Conservation (phyloP, 2,113 vertebrate genomes). For the Sebastes schlegelii region DNA sequence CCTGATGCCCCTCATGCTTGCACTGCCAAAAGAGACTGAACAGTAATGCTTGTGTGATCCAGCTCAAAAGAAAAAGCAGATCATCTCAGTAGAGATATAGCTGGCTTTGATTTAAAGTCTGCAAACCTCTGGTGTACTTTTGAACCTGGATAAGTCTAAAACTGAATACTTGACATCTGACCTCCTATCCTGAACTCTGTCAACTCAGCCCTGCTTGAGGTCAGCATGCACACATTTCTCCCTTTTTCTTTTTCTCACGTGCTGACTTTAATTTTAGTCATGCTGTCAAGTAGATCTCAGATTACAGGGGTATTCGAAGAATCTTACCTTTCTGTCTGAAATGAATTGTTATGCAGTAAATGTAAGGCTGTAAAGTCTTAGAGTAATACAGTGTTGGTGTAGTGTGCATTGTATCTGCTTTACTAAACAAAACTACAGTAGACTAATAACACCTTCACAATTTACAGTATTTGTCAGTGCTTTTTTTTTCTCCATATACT, state of each 20-base stretch:
- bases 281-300: neutral
- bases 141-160: constrained; percentile 15
- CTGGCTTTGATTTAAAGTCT: constrained; percentile 27
- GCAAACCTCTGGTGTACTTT: constrained; percentile 23
- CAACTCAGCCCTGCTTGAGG: constrained; percentile 33
- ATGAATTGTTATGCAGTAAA: neutral
- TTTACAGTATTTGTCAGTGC: neutral
- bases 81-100: neutral
- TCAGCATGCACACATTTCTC: neutral
- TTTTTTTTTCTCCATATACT: neutral
- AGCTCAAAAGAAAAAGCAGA: constrained; percentile 15
- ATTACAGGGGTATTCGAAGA: neutral
- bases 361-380: neutral
- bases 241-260: neutral
- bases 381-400: neutral
- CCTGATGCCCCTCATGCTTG: neutral
- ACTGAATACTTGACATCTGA: constrained; percentile 41
- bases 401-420: neutral
- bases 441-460: neutral
- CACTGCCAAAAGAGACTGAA: neutral
- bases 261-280: constrained; percentile 12
- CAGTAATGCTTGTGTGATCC: constrained; percentile 2
- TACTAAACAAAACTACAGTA: neutral
- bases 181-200: constrained; percentile 6
- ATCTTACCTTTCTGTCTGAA: neutral